Conservation (phyloP, 2,113 vertebrate genomes). For the Siniperca knerii region DNA sequence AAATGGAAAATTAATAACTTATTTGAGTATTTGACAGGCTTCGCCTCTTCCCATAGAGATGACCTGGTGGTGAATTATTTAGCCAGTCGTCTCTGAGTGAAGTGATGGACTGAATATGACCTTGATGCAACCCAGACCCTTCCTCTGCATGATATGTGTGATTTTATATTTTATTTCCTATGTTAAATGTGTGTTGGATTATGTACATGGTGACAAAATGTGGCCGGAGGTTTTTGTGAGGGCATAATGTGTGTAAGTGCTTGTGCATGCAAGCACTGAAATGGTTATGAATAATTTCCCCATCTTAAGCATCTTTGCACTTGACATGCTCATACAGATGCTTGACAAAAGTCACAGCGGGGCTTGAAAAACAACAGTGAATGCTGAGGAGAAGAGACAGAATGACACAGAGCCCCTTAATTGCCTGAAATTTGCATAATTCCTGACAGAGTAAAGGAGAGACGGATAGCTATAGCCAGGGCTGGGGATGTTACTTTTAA, state of each 20-base stretch:
- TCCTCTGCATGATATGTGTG: background rate
- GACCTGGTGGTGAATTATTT: conserved; percentile 53
- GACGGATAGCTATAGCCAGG: conserved; percentile 29
- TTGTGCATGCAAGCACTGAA: background rate
- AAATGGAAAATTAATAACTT: conserved; percentile 69
- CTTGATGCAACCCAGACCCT: background rate
- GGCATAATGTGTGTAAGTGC: conserved; percentile 7
- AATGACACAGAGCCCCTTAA: conserved; percentile 65
- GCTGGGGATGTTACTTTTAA: conserved; percentile 56
- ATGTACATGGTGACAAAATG: background rate
- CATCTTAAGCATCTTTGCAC: conserved; percentile 54
- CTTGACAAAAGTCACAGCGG: conserved; percentile 56
- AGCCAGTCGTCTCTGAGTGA: background rate
- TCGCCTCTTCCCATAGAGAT: conserved; percentile 46
- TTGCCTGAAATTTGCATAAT: conserved; percentile 73
- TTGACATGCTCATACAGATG: conserved; percentile 48
- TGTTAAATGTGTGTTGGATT: background rate
- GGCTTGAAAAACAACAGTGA: conserved; percentile 55
- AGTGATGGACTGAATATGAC: conserved; percentile 13
- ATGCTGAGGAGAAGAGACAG: conserved; percentile 33
- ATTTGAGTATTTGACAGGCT: conserved; percentile 61
- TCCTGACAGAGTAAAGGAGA: conserved; percentile 44
- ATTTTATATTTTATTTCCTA: background rate
- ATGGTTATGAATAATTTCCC: conserved; percentile 64
- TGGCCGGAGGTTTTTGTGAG: background rate